These are phyloP conservation scores for Fulica atra DNA, from an alignment of 2,113 vertebrate genomes.

Conservation along the genomic window DNA sequence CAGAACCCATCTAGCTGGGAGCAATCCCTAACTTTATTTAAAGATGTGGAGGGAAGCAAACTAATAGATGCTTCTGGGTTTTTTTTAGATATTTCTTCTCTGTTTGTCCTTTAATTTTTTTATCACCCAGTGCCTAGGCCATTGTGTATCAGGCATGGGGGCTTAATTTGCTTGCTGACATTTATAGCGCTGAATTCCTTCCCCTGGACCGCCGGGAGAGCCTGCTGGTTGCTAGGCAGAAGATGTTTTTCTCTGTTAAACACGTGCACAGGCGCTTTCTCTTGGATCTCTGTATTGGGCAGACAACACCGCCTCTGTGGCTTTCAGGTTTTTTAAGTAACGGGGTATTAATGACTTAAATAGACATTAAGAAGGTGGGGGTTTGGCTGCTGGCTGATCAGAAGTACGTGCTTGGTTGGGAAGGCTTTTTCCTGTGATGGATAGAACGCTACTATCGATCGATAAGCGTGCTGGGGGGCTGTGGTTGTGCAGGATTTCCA, in stretches of 20 bases:
- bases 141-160: background rate
- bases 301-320: background rate
- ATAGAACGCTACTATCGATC: background rate
- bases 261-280: background rate
- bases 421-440: background rate
- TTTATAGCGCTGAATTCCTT: slow-evolving; percentile 31
- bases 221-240: slow-evolving; percentile 57
- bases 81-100: background rate
- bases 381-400: background rate
- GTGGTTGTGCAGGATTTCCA: background rate
- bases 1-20: background rate
- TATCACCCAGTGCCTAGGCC: background rate
- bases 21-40: background rate
- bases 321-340: background rate
- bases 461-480: background rate
- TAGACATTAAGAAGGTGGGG: background rate
- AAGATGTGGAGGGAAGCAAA: background rate
- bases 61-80: background rate
- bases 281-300: background rate
- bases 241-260: slow-evolving; percentile 27
- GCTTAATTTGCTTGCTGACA: slow-evolving; percentile 49
- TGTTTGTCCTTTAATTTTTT: background rate
- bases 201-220: background rate
- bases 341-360: slow-evolving; percentile 21
- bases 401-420: background rate